These are phyloP conservation scores for Oreochromis niloticus DNA, from an alignment of 2,113 vertebrate species.

Conservation along the genomic window DNA sequence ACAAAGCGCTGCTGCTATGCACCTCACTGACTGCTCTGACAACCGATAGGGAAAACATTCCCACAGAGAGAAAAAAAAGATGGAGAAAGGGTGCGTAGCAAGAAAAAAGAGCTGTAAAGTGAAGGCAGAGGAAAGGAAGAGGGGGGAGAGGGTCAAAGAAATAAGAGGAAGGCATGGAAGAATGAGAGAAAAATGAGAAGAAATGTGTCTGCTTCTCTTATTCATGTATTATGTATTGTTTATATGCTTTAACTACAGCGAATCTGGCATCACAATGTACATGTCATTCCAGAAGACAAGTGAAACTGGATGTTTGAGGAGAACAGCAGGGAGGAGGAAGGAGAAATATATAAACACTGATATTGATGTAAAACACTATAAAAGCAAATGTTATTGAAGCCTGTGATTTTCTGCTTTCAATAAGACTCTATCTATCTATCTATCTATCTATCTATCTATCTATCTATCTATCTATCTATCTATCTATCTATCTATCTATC, in stretches of 20 bases:
- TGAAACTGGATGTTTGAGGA: background rate
- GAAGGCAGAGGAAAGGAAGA: background rate
- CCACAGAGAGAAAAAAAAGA: conserved; percentile 25
- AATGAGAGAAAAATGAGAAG: background rate
- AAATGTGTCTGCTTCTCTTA: background rate
- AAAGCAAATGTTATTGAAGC: background rate
- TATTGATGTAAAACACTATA: background rate
- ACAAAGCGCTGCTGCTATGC: conserved; percentile 61
- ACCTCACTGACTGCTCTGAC: conserved; percentile 54
- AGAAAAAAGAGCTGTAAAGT: background rate
- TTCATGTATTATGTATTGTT: background rate
- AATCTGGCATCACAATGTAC: background rate
- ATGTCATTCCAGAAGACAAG: background rate
- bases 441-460: background rate
- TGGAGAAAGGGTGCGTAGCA: background rate
- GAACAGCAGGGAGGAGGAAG: background rate
- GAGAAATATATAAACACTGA: background rate
- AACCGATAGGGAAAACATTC: conserved; percentile 56
- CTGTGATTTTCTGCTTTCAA: background rate
- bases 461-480: too few relatives aligned
- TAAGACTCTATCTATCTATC: background rate
- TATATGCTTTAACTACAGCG: background rate
- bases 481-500: too few relatives aligned
- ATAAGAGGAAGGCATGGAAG: background rate
- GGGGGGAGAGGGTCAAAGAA: background rate